Evolutionary conservation across 1,140 invertebrate species (phyloP).

Genomic region (Cherax quadricarinatus): DNA sequence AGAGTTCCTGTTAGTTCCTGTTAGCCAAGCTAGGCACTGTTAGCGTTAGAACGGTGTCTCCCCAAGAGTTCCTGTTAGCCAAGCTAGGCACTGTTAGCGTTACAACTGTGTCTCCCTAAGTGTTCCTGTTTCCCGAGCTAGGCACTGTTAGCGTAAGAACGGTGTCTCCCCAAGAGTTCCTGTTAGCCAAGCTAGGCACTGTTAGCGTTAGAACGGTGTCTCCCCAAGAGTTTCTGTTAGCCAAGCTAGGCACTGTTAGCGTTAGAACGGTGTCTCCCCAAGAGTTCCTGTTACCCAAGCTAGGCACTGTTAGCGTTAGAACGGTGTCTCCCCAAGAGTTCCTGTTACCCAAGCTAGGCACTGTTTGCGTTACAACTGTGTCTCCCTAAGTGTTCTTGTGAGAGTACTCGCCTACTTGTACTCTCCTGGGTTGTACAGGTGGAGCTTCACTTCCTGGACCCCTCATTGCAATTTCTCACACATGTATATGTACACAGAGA

Average conservation of each 20-base stretch:
- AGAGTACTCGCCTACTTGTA: background rate
- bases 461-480: too few relatives aligned
- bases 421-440: too few relatives aligned
- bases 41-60: too few relatives aligned
- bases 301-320: background rate
- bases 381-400: background rate
- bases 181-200: slow-evolving; percentile 4
- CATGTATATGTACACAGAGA: too few relatives aligned
- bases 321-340: too few relatives aligned
- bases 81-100: background rate
- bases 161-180: background rate
- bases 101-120: too few relatives aligned
- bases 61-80: slow-evolving; percentile 11
- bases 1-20: too few relatives aligned
- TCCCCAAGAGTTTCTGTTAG: slow-evolving; percentile 10
- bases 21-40: background rate
- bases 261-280: too few relatives aligned
- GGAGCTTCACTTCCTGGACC: too few relatives aligned
- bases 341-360: slow-evolving; percentile 20
- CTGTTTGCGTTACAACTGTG: too few relatives aligned
- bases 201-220: too few relatives aligned
- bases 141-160: background rate
- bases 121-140: too few relatives aligned
- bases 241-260: background rate
- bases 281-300: slow-evolving; percentile 32